Evolutionary conservation across 2,113 vertebrate genomes (phyloP).

Genomic region (Lampris incognitus): DNA sequence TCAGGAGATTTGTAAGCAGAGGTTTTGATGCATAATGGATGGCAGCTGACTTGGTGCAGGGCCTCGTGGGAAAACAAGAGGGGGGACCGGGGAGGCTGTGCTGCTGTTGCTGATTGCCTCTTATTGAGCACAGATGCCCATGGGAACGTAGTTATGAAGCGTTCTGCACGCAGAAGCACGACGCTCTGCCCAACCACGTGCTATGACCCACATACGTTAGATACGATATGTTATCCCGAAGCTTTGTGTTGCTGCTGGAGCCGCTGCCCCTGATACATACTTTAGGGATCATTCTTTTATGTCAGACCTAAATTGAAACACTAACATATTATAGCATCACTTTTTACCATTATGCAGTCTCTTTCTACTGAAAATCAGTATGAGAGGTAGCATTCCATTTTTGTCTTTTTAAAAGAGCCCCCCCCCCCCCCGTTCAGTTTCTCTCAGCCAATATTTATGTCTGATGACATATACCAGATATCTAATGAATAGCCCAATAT

Average conservation of each 20-base stretch:
- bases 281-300: not conserved
- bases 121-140: constrained; percentile 72
- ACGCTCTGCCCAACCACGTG: constrained; percentile 36
- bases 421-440: no score
- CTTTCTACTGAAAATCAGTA: no score
- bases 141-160: constrained; percentile 56
- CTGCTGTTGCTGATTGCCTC: constrained; percentile 70
- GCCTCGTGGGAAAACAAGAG: constrained; percentile 68
- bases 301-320: no score
- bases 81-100: constrained; percentile 49
- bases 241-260: not conserved
- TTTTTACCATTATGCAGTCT: no score
- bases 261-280: constrained; percentile 13
- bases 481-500: no score
- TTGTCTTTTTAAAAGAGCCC: no score
- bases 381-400: no score
- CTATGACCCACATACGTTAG: constrained; percentile 58
- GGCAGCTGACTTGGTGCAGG: constrained; percentile 60
- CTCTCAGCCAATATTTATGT: no score
- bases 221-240: constrained; percentile 8
- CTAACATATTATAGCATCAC: no score
- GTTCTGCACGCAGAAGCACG: constrained; percentile 48
- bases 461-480: no score
- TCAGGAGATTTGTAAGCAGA: constrained; percentile 66
- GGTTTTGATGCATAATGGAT: constrained; percentile 79